Percentiles rank a stretch among this genome's conserved stretches.
phyloP scores from a whole-genome alignment of 2,888 invertebrate genomes.

The Ormyrus rosae region DNA sequence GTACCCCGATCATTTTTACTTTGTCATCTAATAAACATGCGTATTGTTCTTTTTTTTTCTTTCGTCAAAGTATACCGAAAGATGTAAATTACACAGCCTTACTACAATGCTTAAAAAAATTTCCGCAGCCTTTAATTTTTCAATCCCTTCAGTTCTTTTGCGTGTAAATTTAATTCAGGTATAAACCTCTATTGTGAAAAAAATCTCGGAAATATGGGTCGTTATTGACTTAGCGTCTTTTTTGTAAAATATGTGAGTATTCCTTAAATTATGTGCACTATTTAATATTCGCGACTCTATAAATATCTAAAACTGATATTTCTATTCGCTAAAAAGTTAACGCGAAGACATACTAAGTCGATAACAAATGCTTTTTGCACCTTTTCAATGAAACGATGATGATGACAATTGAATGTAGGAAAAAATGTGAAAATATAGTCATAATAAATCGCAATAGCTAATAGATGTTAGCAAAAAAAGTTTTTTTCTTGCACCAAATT shows the following conservation, averaged over 20 bases:
- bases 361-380: slow-evolving; percentile 17
- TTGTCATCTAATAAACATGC: neutral
- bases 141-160: slow-evolving; percentile 39
- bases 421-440: slow-evolving; percentile 19
- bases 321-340: too few species aligned
- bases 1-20: slow-evolving; percentile 28
- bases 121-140: slow-evolving; percentile 22
- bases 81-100: slow-evolving; percentile 48
- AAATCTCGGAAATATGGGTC: neutral
- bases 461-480: neutral
- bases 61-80: slow-evolving; percentile 30
- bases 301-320: too few species aligned
- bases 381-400: neutral
- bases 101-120: slow-evolving; percentile 36
- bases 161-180: slow-evolving; percentile 18
- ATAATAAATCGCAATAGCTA: neutral
- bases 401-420: neutral
- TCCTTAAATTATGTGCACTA: neutral
- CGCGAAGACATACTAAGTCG: neutral
- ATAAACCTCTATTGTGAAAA: neutral
- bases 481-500: neutral
- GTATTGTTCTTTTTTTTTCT: slow-evolving; percentile 1
- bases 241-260: slow-evolving; percentile 1
- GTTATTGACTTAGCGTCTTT: neutral
- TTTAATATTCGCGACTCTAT: too few species aligned